These are phyloP conservation scores for Macrophya annulata DNA, from an alignment of 2,888 invertebrate genomes.

Conservation along the genomic window DNA sequence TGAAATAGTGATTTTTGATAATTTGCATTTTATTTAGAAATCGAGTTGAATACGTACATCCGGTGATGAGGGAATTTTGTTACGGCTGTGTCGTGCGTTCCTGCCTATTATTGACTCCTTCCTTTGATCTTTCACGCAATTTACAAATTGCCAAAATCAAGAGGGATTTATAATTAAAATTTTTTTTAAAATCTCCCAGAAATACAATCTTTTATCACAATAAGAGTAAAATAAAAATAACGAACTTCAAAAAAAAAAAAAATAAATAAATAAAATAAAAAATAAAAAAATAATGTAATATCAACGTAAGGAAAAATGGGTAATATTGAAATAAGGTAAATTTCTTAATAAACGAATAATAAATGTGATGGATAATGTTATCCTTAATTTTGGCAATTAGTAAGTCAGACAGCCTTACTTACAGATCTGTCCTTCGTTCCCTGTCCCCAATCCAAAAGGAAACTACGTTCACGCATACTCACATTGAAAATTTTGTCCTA, in stretches of 20 bases:
- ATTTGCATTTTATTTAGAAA: constrained; percentile 67
- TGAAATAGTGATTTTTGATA: constrained; percentile 51
- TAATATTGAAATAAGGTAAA: neutral
- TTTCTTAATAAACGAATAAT: neutral
- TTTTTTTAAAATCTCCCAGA: neutral
- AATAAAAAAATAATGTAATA: neutral
- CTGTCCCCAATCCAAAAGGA: constrained; percentile 70
- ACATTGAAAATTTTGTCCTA: constrained; percentile 70
- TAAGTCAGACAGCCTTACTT: constrained; percentile 72
- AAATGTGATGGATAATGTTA: neutral
- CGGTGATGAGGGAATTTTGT: constrained; percentile 72
- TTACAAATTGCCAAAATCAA: constrained; percentile 73
- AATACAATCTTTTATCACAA: neutral
- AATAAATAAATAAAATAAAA: no score
- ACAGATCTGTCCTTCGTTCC: constrained; percentile 75
- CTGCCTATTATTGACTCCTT: constrained; percentile 67
- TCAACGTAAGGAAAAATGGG: neutral
- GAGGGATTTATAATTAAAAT: neutral
- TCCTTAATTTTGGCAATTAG: constrained; percentile 71
- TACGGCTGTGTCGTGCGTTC: constrained; percentile 70
- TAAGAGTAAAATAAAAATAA: neutral
- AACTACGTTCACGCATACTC: constrained; percentile 71
- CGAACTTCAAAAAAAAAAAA: neutral
- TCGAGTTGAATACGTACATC: constrained; percentile 76
- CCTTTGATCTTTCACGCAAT: constrained; percentile 57